A percentile compares a stretch with the other conserved stretches of the same genome.
Evolutionary conservation across 2,113 vertebrate genomes (phyloP).

Genomic region (Okapia johnstoni): DNA sequence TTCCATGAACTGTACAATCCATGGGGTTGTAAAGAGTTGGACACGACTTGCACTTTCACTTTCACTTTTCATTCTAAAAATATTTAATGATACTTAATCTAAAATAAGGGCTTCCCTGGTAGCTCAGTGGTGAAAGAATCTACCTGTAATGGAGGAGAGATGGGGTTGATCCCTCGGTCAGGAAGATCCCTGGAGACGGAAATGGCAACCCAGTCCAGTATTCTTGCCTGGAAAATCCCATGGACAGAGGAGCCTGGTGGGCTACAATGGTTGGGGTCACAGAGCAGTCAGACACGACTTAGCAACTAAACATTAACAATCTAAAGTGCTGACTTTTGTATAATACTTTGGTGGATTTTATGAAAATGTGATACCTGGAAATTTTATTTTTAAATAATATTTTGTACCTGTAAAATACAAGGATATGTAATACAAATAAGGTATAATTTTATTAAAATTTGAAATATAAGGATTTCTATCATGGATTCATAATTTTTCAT

Average conservation of each 20-base stretch:
- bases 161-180: neutral
- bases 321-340: neutral
- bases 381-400: constrained; percentile 13
- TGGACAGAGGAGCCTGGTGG: neutral
- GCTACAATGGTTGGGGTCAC: neutral
- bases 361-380: neutral
- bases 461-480: neutral
- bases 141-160: neutral
- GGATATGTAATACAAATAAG: neutral
- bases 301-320: neutral
- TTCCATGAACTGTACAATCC: neutral
- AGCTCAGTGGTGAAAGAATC: neutral
- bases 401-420: neutral
- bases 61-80: neutral
- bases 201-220: neutral
- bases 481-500: neutral
- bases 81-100: neutral
- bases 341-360: neutral
- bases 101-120: neutral
- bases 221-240: neutral
- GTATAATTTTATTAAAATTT: neutral
- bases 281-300: neutral
- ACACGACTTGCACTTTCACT: neutral
- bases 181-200: neutral
- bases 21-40: neutral